phyloP scores from a whole-genome alignment of 2,888 invertebrate species.

The Palloptera scutellata region DNA sequence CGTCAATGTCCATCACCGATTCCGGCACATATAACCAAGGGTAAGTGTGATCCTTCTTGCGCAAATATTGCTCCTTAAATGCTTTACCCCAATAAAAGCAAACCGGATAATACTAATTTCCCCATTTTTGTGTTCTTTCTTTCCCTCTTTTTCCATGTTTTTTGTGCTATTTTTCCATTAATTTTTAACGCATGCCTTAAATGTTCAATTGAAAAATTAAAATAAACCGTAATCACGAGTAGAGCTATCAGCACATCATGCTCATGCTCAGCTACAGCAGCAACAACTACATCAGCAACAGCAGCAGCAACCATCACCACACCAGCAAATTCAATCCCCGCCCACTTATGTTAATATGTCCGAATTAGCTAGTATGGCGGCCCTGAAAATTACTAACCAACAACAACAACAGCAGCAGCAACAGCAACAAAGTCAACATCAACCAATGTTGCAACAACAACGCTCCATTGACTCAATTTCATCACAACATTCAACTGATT shows the following conservation, averaged over 20 bases:
- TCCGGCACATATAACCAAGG: slow-evolving; percentile 81
- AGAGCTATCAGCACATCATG: slow-evolving; percentile 60
- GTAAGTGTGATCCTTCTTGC: slow-evolving; percentile 56
- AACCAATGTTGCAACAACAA: slow-evolving; percentile 66
- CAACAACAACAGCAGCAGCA: slow-evolving; percentile 57
- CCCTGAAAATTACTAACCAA: slow-evolving; percentile 73
- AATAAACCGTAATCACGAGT: slow-evolving; percentile 33
- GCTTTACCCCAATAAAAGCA: slow-evolving; percentile 23
- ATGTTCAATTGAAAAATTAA: slow-evolving; percentile 18
- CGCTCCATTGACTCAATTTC: slow-evolving; percentile 64
- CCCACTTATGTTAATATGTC: slow-evolving; percentile 94
- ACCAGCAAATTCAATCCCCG: slow-evolving; percentile 62
- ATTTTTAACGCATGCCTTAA: slow-evolving; percentile 35
- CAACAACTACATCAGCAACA: slow-evolving; percentile 46
- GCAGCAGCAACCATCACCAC: slow-evolving; percentile 45
- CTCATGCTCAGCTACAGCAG: slow-evolving; percentile 51
- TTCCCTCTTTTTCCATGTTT: slow-evolving; percentile 30
- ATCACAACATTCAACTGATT: slow-evolving; percentile 60
- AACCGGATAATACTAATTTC: slow-evolving; percentile 45
- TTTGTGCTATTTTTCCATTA: slow-evolving; percentile 27
- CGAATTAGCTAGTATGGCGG: slow-evolving; percentile 84
- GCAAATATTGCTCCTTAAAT: neutral
- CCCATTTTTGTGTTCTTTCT: slow-evolving; percentile 36
- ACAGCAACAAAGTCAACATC: slow-evolving; percentile 47
- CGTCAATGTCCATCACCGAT: slow-evolving; percentile 74